Evolutionary conservation across 2,113 vertebrate species (phyloP).

Genomic region (Chloebia gouldiae): DNA sequence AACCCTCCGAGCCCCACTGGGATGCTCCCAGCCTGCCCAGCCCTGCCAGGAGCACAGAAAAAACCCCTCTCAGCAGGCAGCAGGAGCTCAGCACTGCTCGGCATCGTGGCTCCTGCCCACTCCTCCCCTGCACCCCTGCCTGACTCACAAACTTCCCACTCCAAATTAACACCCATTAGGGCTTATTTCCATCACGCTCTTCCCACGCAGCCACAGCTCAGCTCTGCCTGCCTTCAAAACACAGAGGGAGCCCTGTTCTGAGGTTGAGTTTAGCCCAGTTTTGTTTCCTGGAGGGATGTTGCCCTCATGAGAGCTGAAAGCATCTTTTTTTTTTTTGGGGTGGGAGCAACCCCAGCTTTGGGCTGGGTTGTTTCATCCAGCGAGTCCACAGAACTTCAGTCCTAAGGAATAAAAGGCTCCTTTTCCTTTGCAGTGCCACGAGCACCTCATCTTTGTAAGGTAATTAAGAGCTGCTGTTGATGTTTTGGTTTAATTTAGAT

Average conservation of each 20-base stretch:
- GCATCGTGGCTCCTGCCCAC: not conserved
- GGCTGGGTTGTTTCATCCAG: not conserved
- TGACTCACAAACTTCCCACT: slow-evolving; percentile 30
- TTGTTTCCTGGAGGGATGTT: not conserved
- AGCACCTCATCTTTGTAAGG: not conserved
- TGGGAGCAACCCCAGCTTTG: not conserved
- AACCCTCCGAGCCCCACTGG: not conserved
- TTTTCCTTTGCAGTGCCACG: not conserved
- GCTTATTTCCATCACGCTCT: not conserved
- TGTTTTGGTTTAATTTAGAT: not conserved
- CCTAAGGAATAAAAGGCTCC: not conserved
- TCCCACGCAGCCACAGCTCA: not conserved
- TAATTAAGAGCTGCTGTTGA: not conserved
- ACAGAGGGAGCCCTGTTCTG: not conserved
- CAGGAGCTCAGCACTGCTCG: not conserved
- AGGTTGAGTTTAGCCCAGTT: not conserved
- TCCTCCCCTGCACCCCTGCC: not conserved
- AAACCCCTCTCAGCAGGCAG: not conserved
- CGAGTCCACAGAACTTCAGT: not conserved
- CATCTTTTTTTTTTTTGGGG: not conserved
- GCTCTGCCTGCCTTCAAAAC: slow-evolving; percentile 11
- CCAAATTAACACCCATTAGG: slow-evolving; percentile 13
- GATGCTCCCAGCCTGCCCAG: not conserved
- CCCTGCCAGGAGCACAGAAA: not conserved
- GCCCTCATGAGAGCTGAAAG: not conserved